phyloP scores from a whole-genome alignment of 2,797 vertebrate genomes.

The Gymnothorax javanicus region DNA sequence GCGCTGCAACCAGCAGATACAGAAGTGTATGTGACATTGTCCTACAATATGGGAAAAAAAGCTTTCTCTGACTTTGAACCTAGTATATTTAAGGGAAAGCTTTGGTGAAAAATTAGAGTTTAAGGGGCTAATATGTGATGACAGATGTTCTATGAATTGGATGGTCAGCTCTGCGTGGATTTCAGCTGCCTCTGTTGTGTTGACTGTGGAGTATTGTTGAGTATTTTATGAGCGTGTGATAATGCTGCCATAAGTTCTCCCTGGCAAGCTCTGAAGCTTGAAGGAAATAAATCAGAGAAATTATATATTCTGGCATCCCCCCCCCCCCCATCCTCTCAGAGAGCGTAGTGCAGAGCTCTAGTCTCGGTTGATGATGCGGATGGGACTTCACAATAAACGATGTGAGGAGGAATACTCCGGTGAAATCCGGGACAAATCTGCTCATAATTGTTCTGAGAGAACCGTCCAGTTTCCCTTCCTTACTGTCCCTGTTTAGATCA shows the following conservation, averaged over 20 bases:
- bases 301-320: too few relatives aligned
- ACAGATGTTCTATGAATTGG: not conserved
- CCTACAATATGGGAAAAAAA: too few relatives aligned
- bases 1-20: too few relatives aligned
- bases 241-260: not conserved
- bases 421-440: not conserved
- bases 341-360: not conserved
- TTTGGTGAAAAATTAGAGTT: too few relatives aligned
- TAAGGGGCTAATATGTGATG: too few relatives aligned
- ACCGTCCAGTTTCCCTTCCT: not conserved
- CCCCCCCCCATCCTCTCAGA: too few relatives aligned
- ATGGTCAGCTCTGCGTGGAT: not conserved
- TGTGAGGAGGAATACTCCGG: not conserved
- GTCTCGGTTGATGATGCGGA: not conserved
- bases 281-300: too few relatives aligned
- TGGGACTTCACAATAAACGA: too few relatives aligned
- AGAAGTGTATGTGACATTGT: too few relatives aligned
- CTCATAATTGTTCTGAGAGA: not conserved
- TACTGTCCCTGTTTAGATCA: not conserved
- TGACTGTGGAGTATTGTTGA: not conserved
- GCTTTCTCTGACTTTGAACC: too few relatives aligned
- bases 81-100: too few relatives aligned
- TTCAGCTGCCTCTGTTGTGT: not conserved
- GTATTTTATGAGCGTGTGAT: not conserved
- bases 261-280: not conserved